A percentile compares a stretch with the other conserved stretches of the same genome.
Conservation (phyloP, 2,797 vertebrate species). For the Anabacerthia variegaticeps region DNA sequence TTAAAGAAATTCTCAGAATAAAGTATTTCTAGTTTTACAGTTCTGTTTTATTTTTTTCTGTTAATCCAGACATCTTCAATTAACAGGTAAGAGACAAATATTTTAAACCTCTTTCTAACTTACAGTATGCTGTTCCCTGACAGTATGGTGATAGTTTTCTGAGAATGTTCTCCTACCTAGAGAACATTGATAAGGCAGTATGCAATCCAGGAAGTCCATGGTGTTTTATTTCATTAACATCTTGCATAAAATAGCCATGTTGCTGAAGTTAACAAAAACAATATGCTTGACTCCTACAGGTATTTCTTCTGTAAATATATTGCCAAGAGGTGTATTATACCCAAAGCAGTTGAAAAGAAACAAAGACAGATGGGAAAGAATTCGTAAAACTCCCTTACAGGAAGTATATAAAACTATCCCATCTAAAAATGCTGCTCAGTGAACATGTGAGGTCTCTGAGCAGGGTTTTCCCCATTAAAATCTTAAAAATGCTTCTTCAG, state of each 20-base stretch:
- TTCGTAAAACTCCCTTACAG: accelerated
- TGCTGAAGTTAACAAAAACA: slow-evolving; percentile 6
- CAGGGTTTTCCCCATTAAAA: neutral
- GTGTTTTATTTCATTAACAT: neutral
- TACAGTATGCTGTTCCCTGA: neutral
- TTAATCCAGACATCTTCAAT: neutral
- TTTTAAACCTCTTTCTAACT: neutral
- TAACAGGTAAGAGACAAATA: neutral
- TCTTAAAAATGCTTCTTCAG: neutral
- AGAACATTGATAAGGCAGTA: neutral
- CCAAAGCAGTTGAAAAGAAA: neutral
- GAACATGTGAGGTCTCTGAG: neutral
- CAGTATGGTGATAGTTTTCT: neutral
- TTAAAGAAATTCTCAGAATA: slow-evolving; percentile 40
- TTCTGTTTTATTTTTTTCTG: neutral
- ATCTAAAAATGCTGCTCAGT: neutral
- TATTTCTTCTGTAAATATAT: neutral
- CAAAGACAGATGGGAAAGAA: neutral
- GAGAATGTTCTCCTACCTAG: neutral
- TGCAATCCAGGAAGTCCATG: neutral
- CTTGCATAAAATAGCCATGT: neutral
- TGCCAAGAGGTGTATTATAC: neutral
- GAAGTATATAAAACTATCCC: neutral
- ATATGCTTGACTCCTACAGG: neutral
- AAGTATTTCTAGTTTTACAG: slow-evolving; percentile 1